Conservation (phyloP, 2,113 vertebrate species). For the Platycercus adscitus region DNA sequence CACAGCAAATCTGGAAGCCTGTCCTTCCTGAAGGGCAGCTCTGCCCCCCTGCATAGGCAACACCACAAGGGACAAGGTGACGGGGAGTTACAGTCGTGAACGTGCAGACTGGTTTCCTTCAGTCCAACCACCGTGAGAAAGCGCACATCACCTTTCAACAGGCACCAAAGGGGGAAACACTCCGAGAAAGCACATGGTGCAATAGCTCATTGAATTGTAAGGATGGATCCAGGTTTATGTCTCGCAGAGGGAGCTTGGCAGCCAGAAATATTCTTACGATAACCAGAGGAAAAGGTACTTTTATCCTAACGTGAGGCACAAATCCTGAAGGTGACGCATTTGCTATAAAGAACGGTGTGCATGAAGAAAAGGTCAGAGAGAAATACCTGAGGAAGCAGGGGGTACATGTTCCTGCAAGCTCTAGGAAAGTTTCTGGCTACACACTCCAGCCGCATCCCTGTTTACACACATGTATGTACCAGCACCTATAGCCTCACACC, state of each 20-base stretch:
- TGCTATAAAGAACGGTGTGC: neutral
- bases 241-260: neutral
- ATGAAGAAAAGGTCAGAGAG: neutral
- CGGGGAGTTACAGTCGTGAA: neutral
- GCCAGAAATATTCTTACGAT: neutral
- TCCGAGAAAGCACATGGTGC: neutral
- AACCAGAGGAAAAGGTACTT: neutral
- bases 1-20: neutral
- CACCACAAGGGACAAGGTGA: neutral
- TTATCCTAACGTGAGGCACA: neutral
- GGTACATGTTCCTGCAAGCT: neutral
- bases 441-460: neutral
- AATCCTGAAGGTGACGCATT: neutral
- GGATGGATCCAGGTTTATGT: neutral
- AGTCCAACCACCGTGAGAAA: neutral
- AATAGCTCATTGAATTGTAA: neutral
- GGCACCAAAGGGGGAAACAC: neutral
- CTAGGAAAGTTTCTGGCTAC: neutral
- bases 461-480: neutral
- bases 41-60: neutral
- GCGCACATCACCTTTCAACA: neutral
- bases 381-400: neutral
- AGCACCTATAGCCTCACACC: neutral
- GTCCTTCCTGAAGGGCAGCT: neutral
- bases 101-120: neutral